A percentile compares a stretch with the other conserved stretches of the same genome.
phyloP scores from a whole-genome alignment of 2,113 vertebrate genomes.

The Hymenochirus boettgeri region DNA sequence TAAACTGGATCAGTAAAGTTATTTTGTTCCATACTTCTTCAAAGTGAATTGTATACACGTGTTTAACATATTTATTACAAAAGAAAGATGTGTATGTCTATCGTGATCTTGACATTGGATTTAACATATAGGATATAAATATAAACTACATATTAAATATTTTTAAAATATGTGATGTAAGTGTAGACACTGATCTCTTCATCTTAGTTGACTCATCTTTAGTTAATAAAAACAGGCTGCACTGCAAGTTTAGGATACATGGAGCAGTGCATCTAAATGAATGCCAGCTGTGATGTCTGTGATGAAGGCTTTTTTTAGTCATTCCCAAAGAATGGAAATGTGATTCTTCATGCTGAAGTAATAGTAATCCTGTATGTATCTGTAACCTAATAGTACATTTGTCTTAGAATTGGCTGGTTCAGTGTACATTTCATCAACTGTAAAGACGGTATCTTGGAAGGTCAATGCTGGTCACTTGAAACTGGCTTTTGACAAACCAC shows the following conservation, averaged over 20 bases:
- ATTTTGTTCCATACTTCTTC: too few species aligned
- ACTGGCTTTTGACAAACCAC: constrained; percentile 16
- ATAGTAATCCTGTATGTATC: constrained; percentile 69
- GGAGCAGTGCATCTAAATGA: constrained; percentile 66
- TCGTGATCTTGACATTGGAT: constrained; percentile 34
- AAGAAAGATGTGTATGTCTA: constrained; percentile 32
- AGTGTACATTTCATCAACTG: constrained; percentile 52
- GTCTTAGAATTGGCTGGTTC: constrained; percentile 58
- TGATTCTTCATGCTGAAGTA: constrained; percentile 68
- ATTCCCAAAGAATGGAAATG: constrained; percentile 70
- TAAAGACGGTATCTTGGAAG: constrained; percentile 51
- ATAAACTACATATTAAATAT: constrained; percentile 39
- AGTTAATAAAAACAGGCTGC: constrained; percentile 66
- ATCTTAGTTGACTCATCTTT: constrained; percentile 65
- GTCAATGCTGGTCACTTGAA: constrained; percentile 51
- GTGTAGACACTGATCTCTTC: constrained; percentile 57
- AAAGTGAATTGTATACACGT: constrained; percentile 22
- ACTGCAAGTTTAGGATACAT: constrained; percentile 61
- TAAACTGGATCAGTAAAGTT: too few species aligned
- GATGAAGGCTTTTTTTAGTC: constrained; percentile 58
- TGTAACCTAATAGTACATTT: constrained; percentile 66
- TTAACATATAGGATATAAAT: constrained; percentile 35
- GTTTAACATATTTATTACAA: constrained; percentile 17
- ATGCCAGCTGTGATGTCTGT: constrained; percentile 64
- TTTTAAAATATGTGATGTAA: constrained; percentile 46